These are phyloP conservation scores for Zoroaster sp. DNA, from an alignment of 53 echinoderm and acorn worm genomes.

Conservation along the genomic window DNA sequence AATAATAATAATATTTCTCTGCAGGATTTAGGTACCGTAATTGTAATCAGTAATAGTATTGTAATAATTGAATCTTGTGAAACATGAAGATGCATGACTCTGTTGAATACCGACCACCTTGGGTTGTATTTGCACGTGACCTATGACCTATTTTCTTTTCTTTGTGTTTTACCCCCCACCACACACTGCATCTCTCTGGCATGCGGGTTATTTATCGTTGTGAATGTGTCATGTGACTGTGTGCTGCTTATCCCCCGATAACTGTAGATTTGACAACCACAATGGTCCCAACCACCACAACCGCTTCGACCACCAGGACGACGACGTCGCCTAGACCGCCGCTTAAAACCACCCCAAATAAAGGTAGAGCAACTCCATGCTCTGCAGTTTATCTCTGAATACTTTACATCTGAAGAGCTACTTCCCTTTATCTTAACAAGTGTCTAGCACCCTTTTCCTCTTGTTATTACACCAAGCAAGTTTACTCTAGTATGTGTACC, in stretches of 20 bases:
- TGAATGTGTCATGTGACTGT: slow-evolving; percentile 18
- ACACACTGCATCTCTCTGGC: slow-evolving; percentile 22
- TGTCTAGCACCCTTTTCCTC: slow-evolving; percentile 1
- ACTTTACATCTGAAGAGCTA: neutral
- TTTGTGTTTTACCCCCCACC: neutral
- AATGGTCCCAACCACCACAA: slow-evolving; percentile 4
- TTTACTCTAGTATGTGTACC: neutral
- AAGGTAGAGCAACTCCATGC: slow-evolving; percentile 51
- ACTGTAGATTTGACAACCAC: slow-evolving; percentile 43
- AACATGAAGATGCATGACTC: neutral
- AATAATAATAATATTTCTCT: slow-evolving; percentile 4
- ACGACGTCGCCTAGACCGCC: neutral
- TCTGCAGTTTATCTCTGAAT: slow-evolving; percentile 27
- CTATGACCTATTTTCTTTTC: slow-evolving; percentile 12
- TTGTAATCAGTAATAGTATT: neutral
- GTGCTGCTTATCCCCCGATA: slow-evolving; percentile 35
- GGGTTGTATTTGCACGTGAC: slow-evolving; percentile 19
- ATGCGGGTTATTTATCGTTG: neutral
- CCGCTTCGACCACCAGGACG: neutral
- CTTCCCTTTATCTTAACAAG: neutral
- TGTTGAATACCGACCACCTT: neutral
- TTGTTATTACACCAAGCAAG: neutral
- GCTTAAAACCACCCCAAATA: slow-evolving; percentile 6
- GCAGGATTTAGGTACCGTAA: neutral
- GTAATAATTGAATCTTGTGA: neutral